A percentile compares a stretch with the other conserved stretches of the same genome.
Evolutionary conservation across 2,797 vertebrate genomes (phyloP).

Genomic region (Aphelocoma californica): DNA sequence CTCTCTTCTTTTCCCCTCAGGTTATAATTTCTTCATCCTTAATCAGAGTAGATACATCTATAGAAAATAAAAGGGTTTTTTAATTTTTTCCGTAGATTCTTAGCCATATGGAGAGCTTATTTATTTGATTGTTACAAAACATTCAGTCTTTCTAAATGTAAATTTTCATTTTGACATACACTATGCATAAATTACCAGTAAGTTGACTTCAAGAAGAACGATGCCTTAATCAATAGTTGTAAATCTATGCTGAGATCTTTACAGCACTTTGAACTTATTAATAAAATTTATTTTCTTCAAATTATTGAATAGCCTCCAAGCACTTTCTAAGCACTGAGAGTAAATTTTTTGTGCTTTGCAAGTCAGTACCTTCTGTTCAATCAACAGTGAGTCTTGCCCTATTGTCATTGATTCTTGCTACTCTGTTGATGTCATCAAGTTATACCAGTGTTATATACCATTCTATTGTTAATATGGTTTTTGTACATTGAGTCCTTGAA

Average conservation of each 20-base stretch:
- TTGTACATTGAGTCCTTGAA: conserved; percentile 1
- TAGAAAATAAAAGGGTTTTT: not conserved
- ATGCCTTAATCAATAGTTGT: conserved; percentile 47
- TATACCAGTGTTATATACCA: not conserved
- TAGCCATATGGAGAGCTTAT: not conserved
- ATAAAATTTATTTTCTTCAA: not conserved
- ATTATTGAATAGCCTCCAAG: not conserved
- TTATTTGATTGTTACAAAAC: not conserved
- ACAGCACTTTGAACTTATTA: not conserved
- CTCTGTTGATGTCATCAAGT: not conserved
- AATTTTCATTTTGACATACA: conserved; percentile 28
- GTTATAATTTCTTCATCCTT: not conserved
- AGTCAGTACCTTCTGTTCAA: not conserved
- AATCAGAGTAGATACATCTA: not conserved
- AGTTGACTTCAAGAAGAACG: conserved; percentile 34
- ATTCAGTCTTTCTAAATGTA: conserved; percentile 17
- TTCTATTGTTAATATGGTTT: not conserved
- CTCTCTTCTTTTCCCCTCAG: not conserved
- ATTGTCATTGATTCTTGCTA: not conserved
- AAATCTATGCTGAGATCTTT: conserved; percentile 8
- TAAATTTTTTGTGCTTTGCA: not conserved
- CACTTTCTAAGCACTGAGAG: not conserved
- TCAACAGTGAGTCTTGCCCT: not conserved
- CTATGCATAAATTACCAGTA: conserved; percentile 36
- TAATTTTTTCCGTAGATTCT: not conserved